phyloP scores from a whole-genome alignment of 2,113 vertebrate genomes.

The Trinectes maculatus region DNA sequence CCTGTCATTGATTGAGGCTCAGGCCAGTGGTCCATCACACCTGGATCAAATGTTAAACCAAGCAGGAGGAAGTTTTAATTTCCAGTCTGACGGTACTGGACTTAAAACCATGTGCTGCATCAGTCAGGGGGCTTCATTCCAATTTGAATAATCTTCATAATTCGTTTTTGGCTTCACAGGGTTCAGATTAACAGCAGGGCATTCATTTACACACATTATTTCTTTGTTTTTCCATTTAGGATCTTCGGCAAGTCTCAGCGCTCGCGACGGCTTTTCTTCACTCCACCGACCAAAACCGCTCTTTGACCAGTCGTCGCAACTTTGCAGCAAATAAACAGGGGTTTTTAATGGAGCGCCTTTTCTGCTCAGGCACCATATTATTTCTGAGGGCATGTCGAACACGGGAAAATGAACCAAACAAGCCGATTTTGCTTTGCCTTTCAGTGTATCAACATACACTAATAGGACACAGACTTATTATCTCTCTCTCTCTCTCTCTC shows the following conservation, averaged over 20 bases:
- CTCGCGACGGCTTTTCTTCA: constrained; percentile 12
- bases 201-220: neutral
- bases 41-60: constrained; percentile 53
- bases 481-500: constrained; percentile 38
- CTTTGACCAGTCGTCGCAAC: constrained; percentile 25
- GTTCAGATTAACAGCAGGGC: neutral
- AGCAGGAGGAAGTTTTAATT: constrained; percentile 56
- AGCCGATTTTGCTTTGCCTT: constrained; percentile 50
- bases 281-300: constrained; percentile 28
- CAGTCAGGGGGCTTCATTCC: constrained; percentile 43
- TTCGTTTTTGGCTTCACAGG: constrained; percentile 11
- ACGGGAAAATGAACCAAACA: constrained; percentile 56
- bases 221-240: constrained; percentile 7
- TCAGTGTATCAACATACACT: constrained; percentile 60
- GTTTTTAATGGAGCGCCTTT: constrained; percentile 49
- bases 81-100: constrained; percentile 43
- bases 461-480: constrained; percentile 61
- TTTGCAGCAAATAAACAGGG: constrained; percentile 45
- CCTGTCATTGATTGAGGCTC: constrained; percentile 53
- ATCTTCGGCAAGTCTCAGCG: constrained; percentile 4
- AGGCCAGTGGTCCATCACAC: constrained; percentile 53
- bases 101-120: constrained; percentile 41
- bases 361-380: constrained; percentile 53
- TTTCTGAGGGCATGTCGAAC: constrained; percentile 59
- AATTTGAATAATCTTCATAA: constrained; percentile 27